phyloP scores from a whole-genome alignment of 2,888 invertebrate species.

The Polydrusus tereticollis region DNA sequence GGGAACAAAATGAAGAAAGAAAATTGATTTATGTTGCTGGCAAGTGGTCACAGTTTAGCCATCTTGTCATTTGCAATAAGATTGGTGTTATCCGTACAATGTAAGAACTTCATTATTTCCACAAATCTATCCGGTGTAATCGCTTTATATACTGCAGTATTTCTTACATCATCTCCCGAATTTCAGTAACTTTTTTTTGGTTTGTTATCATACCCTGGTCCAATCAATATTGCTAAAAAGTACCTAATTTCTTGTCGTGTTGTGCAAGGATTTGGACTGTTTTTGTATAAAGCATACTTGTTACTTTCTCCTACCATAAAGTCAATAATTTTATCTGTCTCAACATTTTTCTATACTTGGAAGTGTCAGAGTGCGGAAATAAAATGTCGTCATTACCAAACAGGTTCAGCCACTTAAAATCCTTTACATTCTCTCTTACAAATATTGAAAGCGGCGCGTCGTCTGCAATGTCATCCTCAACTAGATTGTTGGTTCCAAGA shows the following conservation, averaged over 20 bases:
- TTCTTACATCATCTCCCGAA: constrained; percentile 36
- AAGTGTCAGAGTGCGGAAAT: constrained; percentile 7
- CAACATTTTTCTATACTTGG: constrained; percentile 10
- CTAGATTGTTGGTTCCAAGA: too few relatives aligned
- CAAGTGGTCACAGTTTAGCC: too few relatives aligned
- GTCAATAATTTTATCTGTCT: constrained; percentile 5
- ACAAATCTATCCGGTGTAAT: constrained; percentile 23
- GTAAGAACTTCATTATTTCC: constrained; percentile 20
- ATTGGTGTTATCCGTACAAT: constrained; percentile 31
- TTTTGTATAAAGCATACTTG: constrained; percentile 25
- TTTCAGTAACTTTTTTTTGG: constrained; percentile 43
- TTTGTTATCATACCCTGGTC: constrained; percentile 43
- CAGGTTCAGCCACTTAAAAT: constrained; percentile 5
- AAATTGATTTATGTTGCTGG: constrained; percentile 12
- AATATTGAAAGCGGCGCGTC: too few relatives aligned
- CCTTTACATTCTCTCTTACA: background rate
- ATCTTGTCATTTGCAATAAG: constrained; percentile 23
- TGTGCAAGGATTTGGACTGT: constrained; percentile 33
- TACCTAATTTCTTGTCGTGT: constrained; percentile 43
- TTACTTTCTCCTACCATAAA: constrained; percentile 21
- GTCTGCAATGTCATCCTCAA: too few relatives aligned
- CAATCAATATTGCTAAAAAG: constrained; percentile 47
- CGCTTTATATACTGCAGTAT: constrained; percentile 33
- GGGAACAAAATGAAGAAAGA: constrained; percentile 15
- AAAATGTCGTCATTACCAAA: background rate